phyloP scores from a whole-genome alignment of 2,888 invertebrate genomes.

The Ophion obscuratus region DNA sequence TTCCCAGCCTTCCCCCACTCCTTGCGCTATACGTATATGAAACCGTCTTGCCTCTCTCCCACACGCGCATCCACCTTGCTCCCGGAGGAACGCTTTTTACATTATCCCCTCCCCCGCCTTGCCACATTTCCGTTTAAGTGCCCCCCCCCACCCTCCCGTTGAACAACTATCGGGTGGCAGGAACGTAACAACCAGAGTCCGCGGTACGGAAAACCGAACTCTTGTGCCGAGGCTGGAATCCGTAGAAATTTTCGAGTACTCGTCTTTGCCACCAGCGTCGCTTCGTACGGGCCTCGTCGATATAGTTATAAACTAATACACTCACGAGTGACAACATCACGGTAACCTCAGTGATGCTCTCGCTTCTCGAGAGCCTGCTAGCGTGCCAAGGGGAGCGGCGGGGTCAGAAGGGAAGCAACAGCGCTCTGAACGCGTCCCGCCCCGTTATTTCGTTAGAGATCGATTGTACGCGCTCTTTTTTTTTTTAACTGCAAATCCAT shows the following conservation, averaged over 20 bases:
- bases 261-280: too few species aligned
- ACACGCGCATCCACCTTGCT: constrained; percentile 66
- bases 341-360: too few species aligned
- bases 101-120: constrained; percentile 27
- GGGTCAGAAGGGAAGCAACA: too few species aligned
- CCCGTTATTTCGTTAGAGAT: constrained; percentile 43
- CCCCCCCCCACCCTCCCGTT: constrained; percentile 67
- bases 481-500: neutral
- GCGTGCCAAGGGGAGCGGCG: too few species aligned
- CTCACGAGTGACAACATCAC: too few species aligned
- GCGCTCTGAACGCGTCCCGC: neutral
- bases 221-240: neutral
- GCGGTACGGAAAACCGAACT: neutral
- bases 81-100: neutral
- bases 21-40: neutral
- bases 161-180: constrained; percentile 54
- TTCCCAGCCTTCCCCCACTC: constrained; percentile 45
- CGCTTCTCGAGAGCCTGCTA: too few species aligned
- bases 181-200: constrained; percentile 5
- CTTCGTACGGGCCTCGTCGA: too few species aligned
- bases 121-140: constrained; percentile 61
- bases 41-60: constrained; percentile 29
- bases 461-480: constrained; percentile 18
- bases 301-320: too few species aligned
- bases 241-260: neutral